phyloP scores from a whole-genome alignment of 1,140 invertebrate genomes.

The Tachypleus tridentatus region DNA sequence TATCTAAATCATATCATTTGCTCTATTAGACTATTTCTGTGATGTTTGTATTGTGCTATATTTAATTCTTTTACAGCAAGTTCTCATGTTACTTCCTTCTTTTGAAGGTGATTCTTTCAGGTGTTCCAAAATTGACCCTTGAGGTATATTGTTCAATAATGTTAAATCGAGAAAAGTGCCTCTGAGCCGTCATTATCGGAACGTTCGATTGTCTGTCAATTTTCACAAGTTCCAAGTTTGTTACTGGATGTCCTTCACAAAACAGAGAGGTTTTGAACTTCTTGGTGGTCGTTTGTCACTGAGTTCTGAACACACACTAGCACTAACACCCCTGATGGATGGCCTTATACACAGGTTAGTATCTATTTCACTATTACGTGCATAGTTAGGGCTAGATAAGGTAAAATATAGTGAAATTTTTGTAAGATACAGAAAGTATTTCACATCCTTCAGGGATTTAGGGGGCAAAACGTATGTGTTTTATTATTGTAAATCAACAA shows the following conservation, averaged over 20 bases:
- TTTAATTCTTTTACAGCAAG: too few species aligned
- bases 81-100: too few species aligned
- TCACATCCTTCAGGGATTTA: too few species aligned
- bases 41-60: too few species aligned
- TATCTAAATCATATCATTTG: too few species aligned
- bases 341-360: slow-evolving; percentile 54
- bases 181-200: slow-evolving; percentile 75
- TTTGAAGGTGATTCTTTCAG: slow-evolving; percentile 67
- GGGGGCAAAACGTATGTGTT: neutral
- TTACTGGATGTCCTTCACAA: slow-evolving; percentile 97
- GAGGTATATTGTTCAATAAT: slow-evolving; percentile 78
- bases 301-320: slow-evolving; percentile 69
- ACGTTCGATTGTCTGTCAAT: slow-evolving; percentile 22
- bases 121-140: slow-evolving; percentile 80
- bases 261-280: slow-evolving; percentile 86
- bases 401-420: too few species aligned
- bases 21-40: too few species aligned
- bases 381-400: too few species aligned
- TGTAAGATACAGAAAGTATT: too few species aligned
- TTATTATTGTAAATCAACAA: neutral
- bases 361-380: too few species aligned
- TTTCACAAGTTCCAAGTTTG: slow-evolving; percentile 52
- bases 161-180: slow-evolving; percentile 71
- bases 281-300: slow-evolving; percentile 72
- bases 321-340: slow-evolving; percentile 62